Percentiles rank a stretch among this genome's conserved stretches.
phyloP scores from a whole-genome alignment of 1,140 invertebrate species.

The Drosophila tropicalis region DNA sequence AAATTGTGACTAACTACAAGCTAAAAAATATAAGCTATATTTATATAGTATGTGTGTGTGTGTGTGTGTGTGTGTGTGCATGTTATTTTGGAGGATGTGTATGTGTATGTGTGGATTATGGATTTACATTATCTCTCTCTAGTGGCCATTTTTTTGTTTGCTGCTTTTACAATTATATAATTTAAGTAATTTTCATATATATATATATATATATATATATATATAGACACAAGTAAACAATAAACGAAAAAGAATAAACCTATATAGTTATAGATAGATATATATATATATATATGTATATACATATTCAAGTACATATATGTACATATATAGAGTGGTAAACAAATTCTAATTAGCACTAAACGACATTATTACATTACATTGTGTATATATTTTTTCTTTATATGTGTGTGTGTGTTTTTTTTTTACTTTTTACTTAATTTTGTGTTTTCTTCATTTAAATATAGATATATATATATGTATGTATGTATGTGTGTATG shows the following conservation, averaged over 20 bases:
- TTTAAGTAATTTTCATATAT: conserved; percentile 4
- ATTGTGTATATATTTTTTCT: conserved; percentile 24
- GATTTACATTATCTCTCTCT: neutral
- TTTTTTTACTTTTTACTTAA: conserved; percentile 9
- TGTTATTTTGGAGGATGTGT: conserved; percentile 1
- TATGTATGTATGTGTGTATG: too few species aligned
- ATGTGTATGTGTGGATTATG: conserved; percentile 13
- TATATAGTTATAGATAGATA: conserved; percentile 39
- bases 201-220: neutral
- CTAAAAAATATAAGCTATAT: conserved; percentile 62
- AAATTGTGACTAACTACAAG: conserved; percentile 79
- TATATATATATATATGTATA: conserved; percentile 29
- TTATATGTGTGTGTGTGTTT: conserved; percentile 22
- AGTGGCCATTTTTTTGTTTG: conserved; percentile 1
- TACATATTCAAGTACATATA: neutral
- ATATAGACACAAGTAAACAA: conserved; percentile 1
- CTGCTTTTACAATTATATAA: conserved; percentile 9
- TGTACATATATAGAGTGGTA: conserved; percentile 38
- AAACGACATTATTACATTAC: conserved; percentile 44
- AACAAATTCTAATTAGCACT: conserved; percentile 62
- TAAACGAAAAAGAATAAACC: conserved; percentile 17
- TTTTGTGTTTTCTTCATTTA: conserved; percentile 15
- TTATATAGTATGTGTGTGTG: neutral
- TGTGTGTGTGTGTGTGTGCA: neutral
- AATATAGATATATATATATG: too few species aligned